Evolutionary conservation across 30 jellyfish, hydroid and myxozoan species (phyloP).

Genomic region (Aurelia aurita): DNA sequence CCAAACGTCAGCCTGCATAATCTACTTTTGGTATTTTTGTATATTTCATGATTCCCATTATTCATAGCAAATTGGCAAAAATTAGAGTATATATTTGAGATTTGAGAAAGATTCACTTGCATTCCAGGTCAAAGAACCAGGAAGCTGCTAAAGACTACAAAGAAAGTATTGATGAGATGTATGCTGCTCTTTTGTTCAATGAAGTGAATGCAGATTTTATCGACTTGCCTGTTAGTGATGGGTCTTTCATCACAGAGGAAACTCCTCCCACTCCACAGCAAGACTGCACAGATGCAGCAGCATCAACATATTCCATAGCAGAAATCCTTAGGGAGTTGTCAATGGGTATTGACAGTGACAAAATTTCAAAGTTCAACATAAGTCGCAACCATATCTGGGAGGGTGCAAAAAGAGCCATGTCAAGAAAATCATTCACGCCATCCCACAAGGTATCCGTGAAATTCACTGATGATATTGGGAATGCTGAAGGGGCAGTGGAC

Average conservation of each 20-base stretch:
- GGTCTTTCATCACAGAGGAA: slow-evolving; percentile 63
- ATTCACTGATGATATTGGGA: slow-evolving; percentile 62
- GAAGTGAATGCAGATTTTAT: slow-evolving; percentile 54
- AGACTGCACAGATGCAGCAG: slow-evolving; percentile 43
- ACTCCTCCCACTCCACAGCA: slow-evolving; percentile 32
- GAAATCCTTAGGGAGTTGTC: slow-evolving; percentile 57
- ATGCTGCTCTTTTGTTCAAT: slow-evolving; percentile 59
- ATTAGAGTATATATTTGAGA: slow-evolving; percentile 1
- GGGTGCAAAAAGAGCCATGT: slow-evolving; percentile 60
- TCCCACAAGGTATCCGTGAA: slow-evolving; percentile 64
- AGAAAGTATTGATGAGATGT: slow-evolving; percentile 57
- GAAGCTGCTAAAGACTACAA: slow-evolving; percentile 26
- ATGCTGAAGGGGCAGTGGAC: slow-evolving; percentile 59
- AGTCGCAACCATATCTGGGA: slow-evolving; percentile 69
- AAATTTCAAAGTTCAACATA: slow-evolving; percentile 50
- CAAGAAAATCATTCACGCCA: slow-evolving; percentile 61
- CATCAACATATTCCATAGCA: slow-evolving; percentile 37
- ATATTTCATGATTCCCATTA: slow-evolving; percentile 27
- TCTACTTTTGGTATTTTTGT: slow-evolving; percentile 26
- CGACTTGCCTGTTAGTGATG: slow-evolving; percentile 59
- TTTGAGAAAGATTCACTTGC: slow-evolving; percentile 17
- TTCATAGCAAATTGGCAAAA: slow-evolving; percentile 32
- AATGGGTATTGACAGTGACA: slow-evolving; percentile 49
- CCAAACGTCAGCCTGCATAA: slow-evolving; percentile 30
- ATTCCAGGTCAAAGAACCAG: slow-evolving; percentile 35